phyloP scores from a whole-genome alignment of 35 echinoderm and acorn worm species.

The Heliocidaris tuberculata region DNA sequence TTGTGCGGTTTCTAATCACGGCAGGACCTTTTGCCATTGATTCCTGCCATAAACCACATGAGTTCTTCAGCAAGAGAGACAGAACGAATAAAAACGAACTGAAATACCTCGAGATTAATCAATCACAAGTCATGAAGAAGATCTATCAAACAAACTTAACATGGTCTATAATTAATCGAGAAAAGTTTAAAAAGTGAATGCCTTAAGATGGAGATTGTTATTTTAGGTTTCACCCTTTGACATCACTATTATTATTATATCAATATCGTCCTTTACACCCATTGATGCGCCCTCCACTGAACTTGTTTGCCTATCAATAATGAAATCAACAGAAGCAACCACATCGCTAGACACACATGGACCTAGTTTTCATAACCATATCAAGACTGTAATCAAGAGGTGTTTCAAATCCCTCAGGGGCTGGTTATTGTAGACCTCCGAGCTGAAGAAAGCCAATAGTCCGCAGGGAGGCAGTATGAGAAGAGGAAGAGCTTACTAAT shows the following conservation, averaged over 20 bases:
- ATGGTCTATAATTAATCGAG: background rate
- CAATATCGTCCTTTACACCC: background rate
- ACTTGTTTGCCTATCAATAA: background rate
- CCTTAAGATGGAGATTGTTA: background rate
- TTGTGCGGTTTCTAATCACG: background rate
- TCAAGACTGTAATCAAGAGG: background rate
- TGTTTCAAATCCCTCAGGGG: background rate
- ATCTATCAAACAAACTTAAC: background rate
- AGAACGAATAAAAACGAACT: background rate
- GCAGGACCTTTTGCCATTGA: background rate
- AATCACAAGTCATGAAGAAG: background rate
- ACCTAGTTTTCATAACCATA: background rate
- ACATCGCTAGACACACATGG: background rate
- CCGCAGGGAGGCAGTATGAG: background rate
- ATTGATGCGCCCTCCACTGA: background rate
- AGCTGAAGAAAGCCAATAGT: background rate
- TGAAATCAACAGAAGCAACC: background rate
- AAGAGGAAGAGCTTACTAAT: constrained; percentile 1
- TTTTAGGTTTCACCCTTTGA: background rate
- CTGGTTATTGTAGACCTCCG: background rate
- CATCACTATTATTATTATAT: background rate
- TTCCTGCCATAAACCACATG: background rate
- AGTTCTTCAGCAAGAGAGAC: background rate
- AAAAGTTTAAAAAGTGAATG: background rate
- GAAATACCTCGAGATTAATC: too few relatives aligned